A percentile compares a stretch with the other conserved stretches of the same genome.
Evolutionary conservation across 2,888 invertebrate species (phyloP).

Genomic region (Drosophila neonasuta): DNA sequence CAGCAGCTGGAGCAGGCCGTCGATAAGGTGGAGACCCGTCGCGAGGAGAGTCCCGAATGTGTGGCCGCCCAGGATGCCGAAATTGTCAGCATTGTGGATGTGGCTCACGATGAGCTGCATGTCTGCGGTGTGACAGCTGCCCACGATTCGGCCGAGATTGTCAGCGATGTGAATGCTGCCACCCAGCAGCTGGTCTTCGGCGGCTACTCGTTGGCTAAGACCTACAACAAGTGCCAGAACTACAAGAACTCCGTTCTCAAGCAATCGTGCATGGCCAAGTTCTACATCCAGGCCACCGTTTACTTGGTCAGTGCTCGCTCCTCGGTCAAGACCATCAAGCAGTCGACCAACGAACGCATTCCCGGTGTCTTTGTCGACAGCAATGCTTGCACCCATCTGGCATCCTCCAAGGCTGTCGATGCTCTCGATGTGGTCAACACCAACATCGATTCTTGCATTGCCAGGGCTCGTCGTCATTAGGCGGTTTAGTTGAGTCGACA

Average conservation of each 20-base stretch:
- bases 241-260: constrained; percentile 52
- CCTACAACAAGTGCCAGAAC: constrained; percentile 60
- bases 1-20: constrained; percentile 65
- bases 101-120: constrained; percentile 59
- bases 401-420: constrained; percentile 58
- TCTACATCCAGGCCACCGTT: constrained; percentile 56
- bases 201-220: constrained; percentile 52
- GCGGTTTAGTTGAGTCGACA: neutral
- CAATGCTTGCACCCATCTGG: constrained; percentile 65
- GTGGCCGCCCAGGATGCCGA: constrained; percentile 60
- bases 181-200: constrained; percentile 70
- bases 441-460: constrained; percentile 58
- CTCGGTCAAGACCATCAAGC: constrained; percentile 68
- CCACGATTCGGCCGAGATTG: constrained; percentile 66
- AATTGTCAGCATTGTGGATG: constrained; percentile 48
- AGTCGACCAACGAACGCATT: constrained; percentile 61
- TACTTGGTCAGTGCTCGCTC: constrained; percentile 56
- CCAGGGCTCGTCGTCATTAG: neutral
- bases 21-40: constrained; percentile 59
- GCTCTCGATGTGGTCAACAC: constrained; percentile 52
- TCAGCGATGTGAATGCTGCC: constrained; percentile 64
- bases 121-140: constrained; percentile 66
- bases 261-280: constrained; percentile 58
- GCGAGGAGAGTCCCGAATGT: constrained; percentile 57
- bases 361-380: constrained; percentile 65